Base-by-base conservation (phyloP, 1,140 invertebrate genomes). In the Nasonia giraulti region DNA sequence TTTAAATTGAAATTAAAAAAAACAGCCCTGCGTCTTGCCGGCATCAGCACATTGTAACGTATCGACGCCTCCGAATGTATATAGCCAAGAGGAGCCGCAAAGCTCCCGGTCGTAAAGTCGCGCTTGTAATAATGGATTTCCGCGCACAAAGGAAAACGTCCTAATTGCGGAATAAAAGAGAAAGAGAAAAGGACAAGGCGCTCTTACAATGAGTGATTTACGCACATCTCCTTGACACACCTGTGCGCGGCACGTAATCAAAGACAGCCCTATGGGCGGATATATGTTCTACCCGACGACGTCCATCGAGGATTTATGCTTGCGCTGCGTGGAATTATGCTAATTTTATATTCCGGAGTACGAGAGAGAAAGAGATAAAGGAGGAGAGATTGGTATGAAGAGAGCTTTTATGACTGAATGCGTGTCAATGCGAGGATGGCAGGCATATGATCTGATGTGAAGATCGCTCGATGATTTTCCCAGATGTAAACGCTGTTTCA, bases 191-290 rank as follows among this genome's bases (percentile, higher is more conserved):
- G 20, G 44, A 55, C 17, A 3, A 11, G 12, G n/a, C 37, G 62
- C 73, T 66, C 5, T 76, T 5, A 47, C 80, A 5, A 40, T 68
- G 23, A 81, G 71, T 78, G 82, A 83, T 78, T 83, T 87, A 88
- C 82, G 80, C 69, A 76, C 86, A 86, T 87, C 87, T 87, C 86
- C 87, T 88, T 87, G 87, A 87, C 87, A 87, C 88, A 88, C 87
- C 86, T 87, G 86, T 47, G 79, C 73, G 69, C 83, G 73, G 75
- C 82, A 44, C 83, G 86, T 86, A 88, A 88, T 87, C 81, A 86
- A 83, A 80, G 81, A 79, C 71, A 11, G 37, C 40, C 8, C 71
- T 0, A 55, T 76, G 77, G 66, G 82, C 85, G 62, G 20, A 62
- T 62, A n/a, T 62, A n/a, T 77, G 71, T 44, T 27, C 17, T 47